Percentiles rank a stretch among this genome's conserved stretches.
Evolutionary conservation across 2,888 invertebrate species (phyloP).

Genomic region (Agonopterix arenella): DNA sequence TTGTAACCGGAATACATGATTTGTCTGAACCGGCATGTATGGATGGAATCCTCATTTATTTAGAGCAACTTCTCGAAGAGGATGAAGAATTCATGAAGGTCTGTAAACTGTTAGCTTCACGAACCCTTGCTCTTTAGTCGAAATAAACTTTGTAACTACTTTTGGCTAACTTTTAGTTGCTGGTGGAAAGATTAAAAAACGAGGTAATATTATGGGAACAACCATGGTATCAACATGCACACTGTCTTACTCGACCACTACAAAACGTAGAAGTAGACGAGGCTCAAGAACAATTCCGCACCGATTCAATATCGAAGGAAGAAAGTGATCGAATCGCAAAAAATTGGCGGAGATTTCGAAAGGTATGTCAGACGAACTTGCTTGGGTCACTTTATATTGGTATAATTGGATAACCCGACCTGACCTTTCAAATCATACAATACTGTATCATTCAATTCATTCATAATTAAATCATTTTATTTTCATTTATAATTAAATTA

Average conservation of each 20-base stretch:
- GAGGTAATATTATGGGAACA: conserved; percentile 44
- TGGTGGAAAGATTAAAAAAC: conserved; percentile 26
- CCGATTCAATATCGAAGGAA: conserved; percentile 36
- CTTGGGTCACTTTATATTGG: too few species aligned
- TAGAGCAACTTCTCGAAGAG: conserved; percentile 36
- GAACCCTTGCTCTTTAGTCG: too few species aligned
- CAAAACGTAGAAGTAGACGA: conserved; percentile 18
- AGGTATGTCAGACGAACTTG: conserved; percentile 24
- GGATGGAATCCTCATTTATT: conserved; percentile 35
- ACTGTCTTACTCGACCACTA: conserved; percentile 29
- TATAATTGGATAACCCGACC: too few species aligned
- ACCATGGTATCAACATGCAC: conserved; percentile 55
- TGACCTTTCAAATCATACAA: too few species aligned
- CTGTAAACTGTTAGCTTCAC: background rate
- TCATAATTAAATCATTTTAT: too few species aligned
- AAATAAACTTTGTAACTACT: too few species aligned
- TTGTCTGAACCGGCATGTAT: conserved; percentile 42
- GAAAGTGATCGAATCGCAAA: conserved; percentile 40
- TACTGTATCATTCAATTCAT: too few species aligned
- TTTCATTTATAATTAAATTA: too few species aligned
- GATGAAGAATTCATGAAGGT: conserved; percentile 52
- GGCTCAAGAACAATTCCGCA: conserved; percentile 23
- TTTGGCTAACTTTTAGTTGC: conserved; percentile 26
- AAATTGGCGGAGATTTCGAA: conserved; percentile 49
- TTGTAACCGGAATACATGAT: conserved; percentile 15